Percentiles rank a stretch among this genome's conserved stretches.
Conservation (phyloP, 23 tunicate species). For the Ascidia mentula region DNA sequence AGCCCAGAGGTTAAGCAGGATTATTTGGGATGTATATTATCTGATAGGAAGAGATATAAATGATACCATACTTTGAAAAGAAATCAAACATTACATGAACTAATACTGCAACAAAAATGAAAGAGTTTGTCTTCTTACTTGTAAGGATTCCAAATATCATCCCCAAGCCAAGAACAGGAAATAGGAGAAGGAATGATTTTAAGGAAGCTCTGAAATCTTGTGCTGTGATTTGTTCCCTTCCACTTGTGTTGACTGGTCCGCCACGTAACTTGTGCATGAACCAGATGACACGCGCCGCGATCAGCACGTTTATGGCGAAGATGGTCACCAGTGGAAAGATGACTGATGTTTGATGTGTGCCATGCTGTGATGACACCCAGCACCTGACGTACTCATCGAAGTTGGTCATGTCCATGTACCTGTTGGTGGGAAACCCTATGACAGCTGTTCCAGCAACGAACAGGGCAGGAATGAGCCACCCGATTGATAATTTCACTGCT, state of each 20-base stretch:
- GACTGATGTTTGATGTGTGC: constrained; percentile 1
- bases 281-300: not conserved
- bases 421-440: constrained; percentile 16
- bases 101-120: too few relatives aligned
- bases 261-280: not conserved
- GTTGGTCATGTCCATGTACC: not conserved
- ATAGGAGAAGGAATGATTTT: not conserved
- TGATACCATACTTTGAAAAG: too few relatives aligned
- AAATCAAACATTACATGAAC: too few relatives aligned
- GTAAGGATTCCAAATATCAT: not conserved
- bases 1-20: too few relatives aligned
- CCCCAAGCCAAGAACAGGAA: not conserved
- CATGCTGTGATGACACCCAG: constrained; percentile 27
- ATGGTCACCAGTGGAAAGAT: not conserved
- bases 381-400: constrained; percentile 23
- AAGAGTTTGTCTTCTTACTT: too few relatives aligned
- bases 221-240: not conserved
- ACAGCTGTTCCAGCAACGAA: constrained; percentile 22
- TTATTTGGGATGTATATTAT: too few relatives aligned
- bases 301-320: not conserved
- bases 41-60: too few relatives aligned
- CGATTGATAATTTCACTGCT: constrained; percentile 1
- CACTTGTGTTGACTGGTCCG: not conserved
- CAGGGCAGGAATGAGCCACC: constrained; percentile 30
- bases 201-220: not conserved